phyloP scores from a whole-genome alignment of 2,888 invertebrate genomes.

The Drosophila prostipennis region DNA sequence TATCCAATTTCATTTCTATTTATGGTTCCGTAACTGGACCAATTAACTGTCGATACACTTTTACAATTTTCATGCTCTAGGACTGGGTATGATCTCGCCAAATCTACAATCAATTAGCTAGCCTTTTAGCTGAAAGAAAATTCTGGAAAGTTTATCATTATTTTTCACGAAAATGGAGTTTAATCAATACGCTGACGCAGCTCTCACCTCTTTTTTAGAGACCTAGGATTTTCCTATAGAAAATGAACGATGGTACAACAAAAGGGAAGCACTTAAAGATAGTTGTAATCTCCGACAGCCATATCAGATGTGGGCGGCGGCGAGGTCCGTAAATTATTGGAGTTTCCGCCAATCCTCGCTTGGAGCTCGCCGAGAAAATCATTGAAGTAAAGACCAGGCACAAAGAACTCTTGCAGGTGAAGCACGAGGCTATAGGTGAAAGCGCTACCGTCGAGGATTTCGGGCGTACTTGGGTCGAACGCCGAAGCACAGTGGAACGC shows the following conservation, averaged over 20 bases:
- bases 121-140: neutral
- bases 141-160: neutral
- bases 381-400: neutral
- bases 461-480: neutral
- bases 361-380: neutral
- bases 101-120: neutral
- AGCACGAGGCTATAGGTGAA: neutral
- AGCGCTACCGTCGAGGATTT: conserved; percentile 12
- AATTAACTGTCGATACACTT: neutral
- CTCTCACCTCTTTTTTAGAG: conserved; percentile 4
- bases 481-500: neutral
- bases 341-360: neutral
- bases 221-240: conserved; percentile 3
- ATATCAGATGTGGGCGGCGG: neutral
- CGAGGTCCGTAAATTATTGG: neutral
- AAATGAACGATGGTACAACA: neutral
- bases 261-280: neutral
- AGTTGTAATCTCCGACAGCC: neutral
- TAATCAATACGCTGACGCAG: neutral
- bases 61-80: too few species aligned
- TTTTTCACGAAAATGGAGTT: neutral
- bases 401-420: neutral
- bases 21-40: neutral
- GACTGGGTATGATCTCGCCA: neutral
- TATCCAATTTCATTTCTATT: too few species aligned